These are phyloP conservation scores for Puma concolor DNA, from an alignment of 2,113 vertebrate species.

Conservation along the genomic window DNA sequence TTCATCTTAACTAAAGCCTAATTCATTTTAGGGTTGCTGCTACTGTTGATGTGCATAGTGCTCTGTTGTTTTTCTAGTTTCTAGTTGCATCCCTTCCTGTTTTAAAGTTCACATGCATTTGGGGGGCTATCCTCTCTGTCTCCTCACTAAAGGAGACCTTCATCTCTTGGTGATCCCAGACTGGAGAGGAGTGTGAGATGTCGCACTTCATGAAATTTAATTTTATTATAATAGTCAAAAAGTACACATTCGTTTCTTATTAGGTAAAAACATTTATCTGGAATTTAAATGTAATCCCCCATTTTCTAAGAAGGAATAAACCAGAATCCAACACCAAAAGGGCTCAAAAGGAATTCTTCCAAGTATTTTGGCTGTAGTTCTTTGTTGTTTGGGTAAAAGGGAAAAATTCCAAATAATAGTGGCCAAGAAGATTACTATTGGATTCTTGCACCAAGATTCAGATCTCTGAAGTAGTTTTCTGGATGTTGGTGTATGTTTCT, in stretches of 20 bases:
- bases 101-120: neutral
- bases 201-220: neutral
- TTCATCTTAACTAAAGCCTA: constrained; percentile 22
- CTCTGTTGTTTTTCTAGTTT: neutral
- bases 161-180: neutral
- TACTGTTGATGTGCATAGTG: neutral
- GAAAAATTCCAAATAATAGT: constrained; percentile 20
- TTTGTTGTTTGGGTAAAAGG: constrained; percentile 29
- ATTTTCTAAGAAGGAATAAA: constrained; percentile 49
- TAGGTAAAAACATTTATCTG: constrained; percentile 22
- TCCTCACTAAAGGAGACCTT: neutral
- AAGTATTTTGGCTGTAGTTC: neutral
- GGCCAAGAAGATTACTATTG: constrained; percentile 27
- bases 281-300: neutral
- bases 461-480: constrained; percentile 16
- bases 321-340: neutral
- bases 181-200: neutral
- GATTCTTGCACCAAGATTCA: neutral
- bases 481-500: neutral
- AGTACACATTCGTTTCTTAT: constrained; percentile 8
- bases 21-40: neutral
- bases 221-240: constrained; percentile 19
- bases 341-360: constrained; percentile 22
- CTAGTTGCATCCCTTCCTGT: neutral
- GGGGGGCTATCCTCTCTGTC: neutral